Conservation (phyloP, 2,797 vertebrate genomes). For the Lepus oiostolus region DNA sequence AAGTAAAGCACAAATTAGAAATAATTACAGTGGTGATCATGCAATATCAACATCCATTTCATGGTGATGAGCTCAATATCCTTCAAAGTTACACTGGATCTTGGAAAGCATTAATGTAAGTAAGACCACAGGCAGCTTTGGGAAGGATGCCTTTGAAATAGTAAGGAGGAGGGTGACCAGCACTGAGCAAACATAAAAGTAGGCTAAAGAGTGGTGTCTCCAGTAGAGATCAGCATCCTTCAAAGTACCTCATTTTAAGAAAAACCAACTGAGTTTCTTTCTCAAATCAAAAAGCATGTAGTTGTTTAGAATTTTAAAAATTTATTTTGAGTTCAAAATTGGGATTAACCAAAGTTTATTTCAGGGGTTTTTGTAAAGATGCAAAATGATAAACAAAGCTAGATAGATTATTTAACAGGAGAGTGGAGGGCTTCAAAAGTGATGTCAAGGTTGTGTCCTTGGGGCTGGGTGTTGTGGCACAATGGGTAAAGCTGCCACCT, state of each 20-base stretch:
- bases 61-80: background rate
- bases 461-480: no score
- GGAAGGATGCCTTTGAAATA: constrained; percentile 41
- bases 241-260: constrained; percentile 12
- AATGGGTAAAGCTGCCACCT: no score
- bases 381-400: background rate
- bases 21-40: constrained; percentile 59
- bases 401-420: background rate
- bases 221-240: background rate
- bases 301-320: background rate
- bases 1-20: constrained; percentile 73
- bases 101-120: background rate
- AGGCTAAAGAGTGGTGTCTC: background rate
- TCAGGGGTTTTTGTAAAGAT: background rate
- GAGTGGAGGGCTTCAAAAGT: background rate
- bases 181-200: constrained; percentile 3
- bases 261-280: background rate
- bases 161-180: background rate
- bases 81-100: constrained; percentile 44
- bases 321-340: constrained; percentile 35
- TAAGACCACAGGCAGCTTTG: constrained; percentile 37
- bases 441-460: background rate
- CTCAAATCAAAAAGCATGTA: background rate
- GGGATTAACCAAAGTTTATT: background rate
- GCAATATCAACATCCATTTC: constrained; percentile 58